Evolutionary conservation across 2,797 vertebrate species (phyloP), one percentile per base, ranked within the genome.

Genomic region (Malurus leucopterus): DNA sequence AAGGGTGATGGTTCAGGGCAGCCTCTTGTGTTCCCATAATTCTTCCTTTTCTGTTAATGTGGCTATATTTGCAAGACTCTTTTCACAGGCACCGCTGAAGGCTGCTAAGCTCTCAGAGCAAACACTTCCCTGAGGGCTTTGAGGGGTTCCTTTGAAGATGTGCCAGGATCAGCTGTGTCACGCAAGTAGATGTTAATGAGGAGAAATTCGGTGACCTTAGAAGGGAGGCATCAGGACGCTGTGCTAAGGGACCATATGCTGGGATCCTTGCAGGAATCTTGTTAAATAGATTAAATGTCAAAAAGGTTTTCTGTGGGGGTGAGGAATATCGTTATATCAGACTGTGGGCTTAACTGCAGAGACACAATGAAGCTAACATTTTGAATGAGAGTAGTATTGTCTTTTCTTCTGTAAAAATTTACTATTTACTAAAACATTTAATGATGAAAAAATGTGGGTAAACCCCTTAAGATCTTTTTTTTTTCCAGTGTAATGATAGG

Each of bases 111-210:
- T 71, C 64, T 47, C 24, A 4, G 61, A 23, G 54, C 69, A 61
- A 50, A 21, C 8, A 2, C 41, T 70, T 82, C 59, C 67, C 30
- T 4, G 10, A n/a, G 50, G n/a, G 4, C 34, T 81, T 21, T 3
- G 55, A 70, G 67, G 51, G 53, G 34, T 29, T 89, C 68, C 90
- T 87, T 86, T 59, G 76, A 87, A 75, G 76, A 53, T 49, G 44
- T 72, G 85, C 91, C 84, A 80, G 70, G 55, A 78, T 70, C 79
- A 75, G 63, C 51, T 46, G 63, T 75, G 70, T 81, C 83, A 89
- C 2, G 0, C 5, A 51, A 87, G 38, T 16, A 34, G 59, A 8
- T 7, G 47, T 19, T 81, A 63, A 83, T 30, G 58, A 77, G 59
- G 67, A 84, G 82, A 49, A 85, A 58, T 27, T 43, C 55, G 26